Base-by-base conservation (phyloP, 2,797 vertebrate species). In the Anguilla marmorata region DNA sequence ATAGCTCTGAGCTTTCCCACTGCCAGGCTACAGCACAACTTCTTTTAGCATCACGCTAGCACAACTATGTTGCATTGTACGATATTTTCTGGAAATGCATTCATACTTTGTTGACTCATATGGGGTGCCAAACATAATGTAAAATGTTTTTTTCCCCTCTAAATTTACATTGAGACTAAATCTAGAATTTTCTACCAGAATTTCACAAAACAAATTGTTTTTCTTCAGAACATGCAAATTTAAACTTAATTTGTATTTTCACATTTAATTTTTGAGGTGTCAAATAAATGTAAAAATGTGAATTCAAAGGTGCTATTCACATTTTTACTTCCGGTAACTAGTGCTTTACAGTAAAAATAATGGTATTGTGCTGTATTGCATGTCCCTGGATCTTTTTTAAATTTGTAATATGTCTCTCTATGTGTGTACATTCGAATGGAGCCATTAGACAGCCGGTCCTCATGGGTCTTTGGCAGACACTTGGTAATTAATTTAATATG, bases 1-100 rank as follows among this genome's bases (percentile, higher is more conserved):
- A 33, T 56, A 58, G 86, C 86, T 86, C 48, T 33, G 14, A 86
- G 85, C 24, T 52, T 74, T 86, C 45, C 14, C 41, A 21, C 41
- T 12, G 41, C 41, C 21, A 3, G 76, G 72, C 12, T 76, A 30
- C 37, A 14, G 11, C 11, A 76, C 72, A 37, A 14, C 27, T 11
- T 9, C 69, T 33, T 30, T 72, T 41, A 37, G 37, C 37, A 79
- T 79, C 37, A 79, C 33, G 12, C 74, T 41, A 16, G n/a, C 30
- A 37, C 2, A 2, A 50, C 79, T 50, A 50, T 48, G 8, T 80
- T 80, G 41, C 7, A 82, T 82, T 48, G 45, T 24, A 80, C 33
- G 9, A 74, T 30, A 74, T 74, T 30, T 74, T 74, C 14, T 74
- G 9, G 63, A 8, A 66, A 33, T 74, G 30, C 30, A 74, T 74